phyloP scores from a whole-genome alignment of 2,113 vertebrate species.

The Mohoua ochrocephala region DNA sequence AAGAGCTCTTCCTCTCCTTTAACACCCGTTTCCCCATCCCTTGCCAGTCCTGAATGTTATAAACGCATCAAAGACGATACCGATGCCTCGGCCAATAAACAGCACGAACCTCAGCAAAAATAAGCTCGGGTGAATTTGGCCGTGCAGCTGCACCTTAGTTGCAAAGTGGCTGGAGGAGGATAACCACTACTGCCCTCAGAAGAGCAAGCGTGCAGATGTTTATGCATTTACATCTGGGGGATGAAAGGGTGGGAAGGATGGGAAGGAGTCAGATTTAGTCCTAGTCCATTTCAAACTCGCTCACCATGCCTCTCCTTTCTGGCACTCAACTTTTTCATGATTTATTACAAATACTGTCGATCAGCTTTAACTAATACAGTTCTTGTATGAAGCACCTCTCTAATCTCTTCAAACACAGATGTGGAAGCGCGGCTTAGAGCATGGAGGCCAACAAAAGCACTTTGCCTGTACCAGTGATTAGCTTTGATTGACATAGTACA shows the following conservation, averaged over 20 bases:
- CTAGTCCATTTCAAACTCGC: constrained; percentile 36
- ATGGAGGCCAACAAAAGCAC: constrained; percentile 79
- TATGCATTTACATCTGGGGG: fast-evolving
- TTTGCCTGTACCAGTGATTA: constrained; percentile 80
- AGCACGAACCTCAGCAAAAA: background rate
- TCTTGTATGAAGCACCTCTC: constrained; percentile 79
- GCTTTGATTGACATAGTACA: constrained; percentile 80
- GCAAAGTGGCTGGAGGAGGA: background rate
- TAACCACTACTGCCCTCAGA: background rate
- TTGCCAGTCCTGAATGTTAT: constrained; percentile 42
- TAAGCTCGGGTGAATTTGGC: background rate
- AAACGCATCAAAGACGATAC: constrained; percentile 29
- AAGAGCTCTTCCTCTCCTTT: constrained; percentile 37
- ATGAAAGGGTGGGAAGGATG: background rate
- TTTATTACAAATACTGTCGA: constrained; percentile 80
- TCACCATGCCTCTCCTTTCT: constrained; percentile 63
- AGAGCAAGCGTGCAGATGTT: background rate
- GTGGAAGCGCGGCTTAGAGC: constrained; percentile 76
- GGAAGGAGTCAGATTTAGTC: background rate
- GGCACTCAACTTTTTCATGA: constrained; percentile 71
- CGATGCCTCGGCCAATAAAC: background rate
- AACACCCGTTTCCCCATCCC: background rate
- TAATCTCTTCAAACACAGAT: constrained; percentile 85
- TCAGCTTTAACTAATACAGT: constrained; percentile 81
- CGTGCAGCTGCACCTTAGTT: background rate